Conservation (phyloP, 2,797 vertebrate genomes). For the Catostomus latipinnis region DNA sequence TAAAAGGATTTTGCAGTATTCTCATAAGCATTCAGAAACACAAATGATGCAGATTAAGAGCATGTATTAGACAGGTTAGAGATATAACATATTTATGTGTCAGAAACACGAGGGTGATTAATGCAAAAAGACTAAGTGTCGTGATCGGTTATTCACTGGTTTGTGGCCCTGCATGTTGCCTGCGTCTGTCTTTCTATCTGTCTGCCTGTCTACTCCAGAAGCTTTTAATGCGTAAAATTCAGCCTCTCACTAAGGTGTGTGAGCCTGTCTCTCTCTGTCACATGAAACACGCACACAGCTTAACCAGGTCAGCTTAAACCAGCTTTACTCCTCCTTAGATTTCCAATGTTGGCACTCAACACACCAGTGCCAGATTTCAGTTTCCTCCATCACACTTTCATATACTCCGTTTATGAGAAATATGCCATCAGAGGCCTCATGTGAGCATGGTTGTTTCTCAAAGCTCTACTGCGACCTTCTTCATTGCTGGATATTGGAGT, state of each 20-base stretch:
- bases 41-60: slow-evolving; percentile 22
- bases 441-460: slow-evolving; percentile 71
- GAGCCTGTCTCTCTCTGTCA: slow-evolving; percentile 51
- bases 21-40: background rate
- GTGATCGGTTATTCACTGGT: slow-evolving; percentile 7
- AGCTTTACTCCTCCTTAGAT: slow-evolving; percentile 77
- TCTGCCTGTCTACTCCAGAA: slow-evolving; percentile 33
- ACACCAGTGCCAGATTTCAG: slow-evolving; percentile 56
- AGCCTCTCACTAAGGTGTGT: slow-evolving; percentile 53
- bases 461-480: slow-evolving; percentile 78
- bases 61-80: background rate
- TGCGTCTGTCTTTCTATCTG: slow-evolving; percentile 22
- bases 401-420: slow-evolving; percentile 79
- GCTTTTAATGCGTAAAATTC: slow-evolving; percentile 39
- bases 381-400: slow-evolving; percentile 67
- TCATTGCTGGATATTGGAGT: slow-evolving; percentile 80
- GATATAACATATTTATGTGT: slow-evolving; percentile 8
- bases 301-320: slow-evolving; percentile 82
- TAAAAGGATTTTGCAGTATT: background rate
- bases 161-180: slow-evolving; percentile 11
- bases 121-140: slow-evolving; percentile 24
- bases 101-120: slow-evolving; percentile 19
- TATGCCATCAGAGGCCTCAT: slow-evolving; percentile 59
- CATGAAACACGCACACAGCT: slow-evolving; percentile 68
- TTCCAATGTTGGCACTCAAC: slow-evolving; percentile 76